Evolutionary conservation across 1,140 invertebrate genomes (phyloP), one percentile per base, ranked within the genome.

Genomic region (Drosophila pachea): DNA sequence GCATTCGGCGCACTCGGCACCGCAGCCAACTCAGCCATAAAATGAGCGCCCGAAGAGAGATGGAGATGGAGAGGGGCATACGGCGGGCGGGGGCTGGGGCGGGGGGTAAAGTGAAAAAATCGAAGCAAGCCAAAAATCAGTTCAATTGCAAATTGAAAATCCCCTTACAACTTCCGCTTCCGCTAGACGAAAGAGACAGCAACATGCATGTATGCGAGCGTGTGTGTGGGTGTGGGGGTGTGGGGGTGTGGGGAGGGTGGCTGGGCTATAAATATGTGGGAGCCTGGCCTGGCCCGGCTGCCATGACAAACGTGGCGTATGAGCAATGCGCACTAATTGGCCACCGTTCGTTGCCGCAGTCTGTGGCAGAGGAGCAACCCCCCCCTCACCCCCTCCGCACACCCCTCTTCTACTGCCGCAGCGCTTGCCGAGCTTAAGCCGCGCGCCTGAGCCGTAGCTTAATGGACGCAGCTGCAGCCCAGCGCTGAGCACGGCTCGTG

Each of bases 91-190:
- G 38, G n/a, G 0, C 11, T 8, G n/a, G 38, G n/a, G 9, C 9
- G 38, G n/a, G 38, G n/a, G 49, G 69, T 71, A 72, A 70, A 77
- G 29, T n/a, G 2, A 47, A 29, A 59, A 47, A 59, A 59, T 42
- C 45, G 43, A 55, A 56, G 68, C 75, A 86, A 86, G 76, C 81
- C 81, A 86, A 86, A 86, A 86, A 86, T 86, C 81, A 86, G 81
- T 84, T 84, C 81, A 81, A 86, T 86, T 86, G 81, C 81, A 86
- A 86, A 86, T 86, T 86, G 81, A 86, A 86, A 86, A 86, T 86
- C 81, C 81, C 82, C 81, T 86, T 86, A 86, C 81, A 86, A 86
- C 81, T 86, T 86, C 81, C 81, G 81, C 75, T 86, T 86, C 81
- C 81, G 81, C 74, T 70, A 74, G 67, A 68, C 72, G 59, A n/a